A percentile compares a stretch with the other conserved stretches of the same genome.
These are phyloP conservation scores for Brachyopa scutellaris DNA, from an alignment of 2,888 invertebrate genomes.

Conservation along the genomic window DNA sequence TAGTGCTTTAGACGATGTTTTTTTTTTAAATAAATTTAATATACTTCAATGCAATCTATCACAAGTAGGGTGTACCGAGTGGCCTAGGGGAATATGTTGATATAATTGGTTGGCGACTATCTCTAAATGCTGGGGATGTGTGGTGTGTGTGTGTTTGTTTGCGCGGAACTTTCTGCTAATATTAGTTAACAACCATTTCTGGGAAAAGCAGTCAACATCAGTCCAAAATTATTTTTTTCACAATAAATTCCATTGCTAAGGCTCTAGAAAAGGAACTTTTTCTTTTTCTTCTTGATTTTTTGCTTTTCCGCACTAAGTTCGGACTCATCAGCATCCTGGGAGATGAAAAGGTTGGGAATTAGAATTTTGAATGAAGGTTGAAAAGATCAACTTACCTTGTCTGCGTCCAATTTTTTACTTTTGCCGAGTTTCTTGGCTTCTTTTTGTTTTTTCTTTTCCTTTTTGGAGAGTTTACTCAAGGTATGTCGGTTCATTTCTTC, in stretches of 20 bases:
- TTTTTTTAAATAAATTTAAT: slow-evolving; percentile 34
- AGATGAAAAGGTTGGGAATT: neutral
- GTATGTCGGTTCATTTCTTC: slow-evolving; percentile 80
- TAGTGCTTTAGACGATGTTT: slow-evolving; percentile 46
- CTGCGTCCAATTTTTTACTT: slow-evolving; percentile 84
- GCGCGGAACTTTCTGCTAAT: slow-evolving; percentile 22
- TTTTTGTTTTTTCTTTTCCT: slow-evolving; percentile 83
- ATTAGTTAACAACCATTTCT: slow-evolving; percentile 38
- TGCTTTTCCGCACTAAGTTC: slow-evolving; percentile 77
- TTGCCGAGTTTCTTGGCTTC: slow-evolving; percentile 83
- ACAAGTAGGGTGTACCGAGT: slow-evolving; percentile 63
- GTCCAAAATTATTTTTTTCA: slow-evolving; percentile 52
- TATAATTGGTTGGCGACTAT: slow-evolving; percentile 40
- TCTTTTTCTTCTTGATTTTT: slow-evolving; percentile 79
- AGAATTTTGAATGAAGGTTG: neutral
- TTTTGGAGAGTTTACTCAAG: slow-evolving; percentile 80
- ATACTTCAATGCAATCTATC: slow-evolving; percentile 67
- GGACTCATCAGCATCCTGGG: slow-evolving; percentile 79
- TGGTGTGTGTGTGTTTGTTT: slow-evolving; percentile 25
- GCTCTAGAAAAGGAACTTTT: slow-evolving; percentile 78
- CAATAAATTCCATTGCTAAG: slow-evolving; percentile 39
- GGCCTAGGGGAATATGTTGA: slow-evolving; percentile 31
- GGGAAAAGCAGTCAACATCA: slow-evolving; percentile 54
- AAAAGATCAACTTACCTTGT: slow-evolving; percentile 82
- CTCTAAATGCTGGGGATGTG: slow-evolving; percentile 55